Evolutionary conservation across 2,888 invertebrate genomes (phyloP).

Genomic region (Helleia helle): DNA sequence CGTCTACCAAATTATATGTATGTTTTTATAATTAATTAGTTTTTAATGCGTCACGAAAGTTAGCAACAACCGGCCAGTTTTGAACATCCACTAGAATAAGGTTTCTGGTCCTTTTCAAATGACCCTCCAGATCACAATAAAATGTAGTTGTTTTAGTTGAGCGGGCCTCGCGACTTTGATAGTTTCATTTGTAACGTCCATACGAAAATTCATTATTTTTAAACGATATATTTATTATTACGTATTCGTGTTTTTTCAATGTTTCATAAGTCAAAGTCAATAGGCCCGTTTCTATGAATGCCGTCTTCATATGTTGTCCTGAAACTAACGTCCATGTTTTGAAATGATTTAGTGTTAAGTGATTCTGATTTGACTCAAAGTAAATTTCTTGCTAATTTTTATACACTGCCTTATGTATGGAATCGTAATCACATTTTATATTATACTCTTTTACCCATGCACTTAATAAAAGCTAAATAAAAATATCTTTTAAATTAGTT

Average conservation of each 20-base stretch:
- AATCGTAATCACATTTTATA: slow-evolving; percentile 1
- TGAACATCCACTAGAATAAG: slow-evolving; percentile 67
- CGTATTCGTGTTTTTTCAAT: background rate
- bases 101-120: slow-evolving; percentile 60
- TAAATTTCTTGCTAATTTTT: slow-evolving; percentile 8
- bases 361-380: slow-evolving; percentile 45
- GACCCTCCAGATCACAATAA: slow-evolving; percentile 66
- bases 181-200: background rate
- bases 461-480: too few relatives aligned
- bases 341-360: slow-evolving; percentile 68
- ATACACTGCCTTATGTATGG: background rate
- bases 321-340: slow-evolving; percentile 68
- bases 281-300: slow-evolving; percentile 45
- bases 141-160: slow-evolving; percentile 54
- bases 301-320: slow-evolving; percentile 69
- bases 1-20: slow-evolving; percentile 40
- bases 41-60: slow-evolving; percentile 46
- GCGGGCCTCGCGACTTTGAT: slow-evolving; percentile 31
- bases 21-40: slow-evolving; percentile 35
- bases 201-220: background rate
- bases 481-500: too few relatives aligned
- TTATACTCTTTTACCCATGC: too few relatives aligned
- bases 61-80: slow-evolving; percentile 65
- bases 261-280: slow-evolving; percentile 16
- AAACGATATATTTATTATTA: background rate